Evolutionary conservation across 2,797 vertebrate genomes (phyloP), one percentile per base, ranked within the genome.

Genomic region (Crocidura indochinensis): DNA sequence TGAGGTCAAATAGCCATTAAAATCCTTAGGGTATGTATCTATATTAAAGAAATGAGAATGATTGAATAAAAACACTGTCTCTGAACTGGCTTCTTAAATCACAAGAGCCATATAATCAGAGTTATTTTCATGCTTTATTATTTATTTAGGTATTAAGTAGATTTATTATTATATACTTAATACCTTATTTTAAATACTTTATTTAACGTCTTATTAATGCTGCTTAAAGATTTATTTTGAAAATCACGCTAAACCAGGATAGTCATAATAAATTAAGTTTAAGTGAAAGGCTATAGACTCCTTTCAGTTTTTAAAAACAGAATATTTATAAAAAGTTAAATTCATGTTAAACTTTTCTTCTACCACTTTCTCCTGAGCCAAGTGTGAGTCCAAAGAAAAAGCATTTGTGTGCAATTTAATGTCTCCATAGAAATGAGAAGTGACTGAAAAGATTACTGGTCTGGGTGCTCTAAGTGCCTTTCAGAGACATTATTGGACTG

Each of bases 221-320:
- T 72, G 56, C 75, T 88, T 89, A 72, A 46, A 71, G 82, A 82
- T 47, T 87, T 81, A 80, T 77, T 84, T 81, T 53, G 87, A 87
- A 90, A 88, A 49, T n/a, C 15, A 29, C 56, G 87, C 6, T 93
- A 71, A 91, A 51, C 27, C 19, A 69, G 60, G 20, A 80, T 77
- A 20, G 14, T 80, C 67, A 75, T 84, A 75, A 69, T 49, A 65
- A 91, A 53, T 80, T 51, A 91, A 87, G 26, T 56, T 71, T 87
- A 80, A 38, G 38, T 38, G 38, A 38, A 38, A 38, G 5, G 38
- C 5, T 38, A 38, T 38, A 38, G 38, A 10, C 51, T 15, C 51
- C 51, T 51, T 51, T 51, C 51, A 51, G 3, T 75, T 75, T 87
- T 47, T 20, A 6, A 62, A 75, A 73, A 86, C 14, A 14, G 38